phyloP scores from a whole-genome alignment of 2,797 vertebrate species.

The Sebastes oblongus region DNA sequence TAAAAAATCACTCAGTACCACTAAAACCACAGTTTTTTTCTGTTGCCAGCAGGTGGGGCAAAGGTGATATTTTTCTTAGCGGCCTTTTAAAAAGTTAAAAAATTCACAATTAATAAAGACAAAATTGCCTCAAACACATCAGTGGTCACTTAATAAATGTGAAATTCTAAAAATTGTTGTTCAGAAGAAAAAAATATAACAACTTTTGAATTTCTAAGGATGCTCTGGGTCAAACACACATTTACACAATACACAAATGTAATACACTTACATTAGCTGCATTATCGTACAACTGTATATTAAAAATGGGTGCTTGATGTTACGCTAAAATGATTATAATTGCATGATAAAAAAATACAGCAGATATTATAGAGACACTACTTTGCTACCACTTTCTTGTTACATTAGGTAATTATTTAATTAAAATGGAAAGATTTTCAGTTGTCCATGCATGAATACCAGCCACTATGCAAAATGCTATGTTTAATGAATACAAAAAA shows the following conservation, averaged over 20 bases:
- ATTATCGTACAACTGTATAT: not conserved
- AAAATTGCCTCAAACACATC: not conserved
- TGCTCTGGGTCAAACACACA: not conserved
- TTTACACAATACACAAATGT: not conserved
- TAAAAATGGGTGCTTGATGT: not conserved
- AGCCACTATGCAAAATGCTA: constrained; percentile 7
- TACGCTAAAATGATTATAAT: not conserved
- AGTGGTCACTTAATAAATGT: not conserved
- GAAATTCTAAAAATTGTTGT: not conserved
- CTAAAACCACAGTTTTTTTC: not conserved
- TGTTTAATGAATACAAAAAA: constrained; percentile 31
- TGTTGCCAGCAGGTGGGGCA: not conserved
- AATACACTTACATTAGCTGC: not conserved
- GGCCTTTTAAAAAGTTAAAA: not conserved
- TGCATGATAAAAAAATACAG: not conserved
- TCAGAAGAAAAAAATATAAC: not conserved
- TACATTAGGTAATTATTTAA: not conserved
- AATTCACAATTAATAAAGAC: not conserved
- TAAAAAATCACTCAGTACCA: not conserved
- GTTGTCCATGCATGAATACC: not conserved
- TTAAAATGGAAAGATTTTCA: not conserved
- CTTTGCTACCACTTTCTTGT: not conserved
- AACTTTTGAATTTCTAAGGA: not conserved
- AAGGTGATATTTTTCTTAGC: not conserved
- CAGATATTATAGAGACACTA: not conserved